phyloP scores from a whole-genome alignment of 2,797 vertebrate genomes.

The Poeciliopsis infans region DNA sequence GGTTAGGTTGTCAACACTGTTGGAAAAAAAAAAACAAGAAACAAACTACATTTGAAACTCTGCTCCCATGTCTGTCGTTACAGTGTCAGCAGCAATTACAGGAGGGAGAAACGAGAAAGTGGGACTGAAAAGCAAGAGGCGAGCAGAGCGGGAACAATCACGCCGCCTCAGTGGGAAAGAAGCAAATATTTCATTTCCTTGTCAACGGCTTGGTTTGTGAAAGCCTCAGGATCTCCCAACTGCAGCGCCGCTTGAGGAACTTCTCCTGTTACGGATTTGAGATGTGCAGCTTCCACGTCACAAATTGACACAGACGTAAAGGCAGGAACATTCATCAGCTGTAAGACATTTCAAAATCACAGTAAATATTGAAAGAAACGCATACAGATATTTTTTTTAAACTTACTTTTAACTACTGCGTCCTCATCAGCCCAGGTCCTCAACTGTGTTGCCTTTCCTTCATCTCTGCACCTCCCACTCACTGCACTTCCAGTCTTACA shows the following conservation, averaged over 20 bases:
- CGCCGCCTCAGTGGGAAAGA: constrained; percentile 42
- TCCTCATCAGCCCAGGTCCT: constrained; percentile 29
- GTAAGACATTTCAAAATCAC: background rate
- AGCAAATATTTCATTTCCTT: constrained; percentile 39
- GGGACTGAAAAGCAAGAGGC: constrained; percentile 16
- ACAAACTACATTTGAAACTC: background rate
- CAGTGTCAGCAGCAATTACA: constrained; percentile 52
- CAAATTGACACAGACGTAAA: constrained; percentile 4
- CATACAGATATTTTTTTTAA: background rate
- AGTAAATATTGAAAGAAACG: background rate
- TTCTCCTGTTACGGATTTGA: constrained; percentile 50
- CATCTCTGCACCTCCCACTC: constrained; percentile 23
- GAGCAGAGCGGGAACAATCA: constrained; percentile 46
- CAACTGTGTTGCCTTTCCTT: constrained; percentile 12
- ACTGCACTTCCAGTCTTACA: constrained; percentile 10
- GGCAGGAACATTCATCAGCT: background rate
- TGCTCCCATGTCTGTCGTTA: constrained; percentile 35
- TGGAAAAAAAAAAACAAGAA: background rate
- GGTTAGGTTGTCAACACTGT: background rate
- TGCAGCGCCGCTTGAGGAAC: constrained; percentile 40
- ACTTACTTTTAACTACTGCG: constrained; percentile 46
- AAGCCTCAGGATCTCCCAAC: constrained; percentile 39
- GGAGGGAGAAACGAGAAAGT: constrained; percentile 25
- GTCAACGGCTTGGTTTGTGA: constrained; percentile 31
- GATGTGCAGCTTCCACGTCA: constrained; percentile 35